Percentiles rank a stretch among this genome's conserved stretches.
Conservation (phyloP, 2,113 vertebrate species). For the Arothron firmamentum region DNA sequence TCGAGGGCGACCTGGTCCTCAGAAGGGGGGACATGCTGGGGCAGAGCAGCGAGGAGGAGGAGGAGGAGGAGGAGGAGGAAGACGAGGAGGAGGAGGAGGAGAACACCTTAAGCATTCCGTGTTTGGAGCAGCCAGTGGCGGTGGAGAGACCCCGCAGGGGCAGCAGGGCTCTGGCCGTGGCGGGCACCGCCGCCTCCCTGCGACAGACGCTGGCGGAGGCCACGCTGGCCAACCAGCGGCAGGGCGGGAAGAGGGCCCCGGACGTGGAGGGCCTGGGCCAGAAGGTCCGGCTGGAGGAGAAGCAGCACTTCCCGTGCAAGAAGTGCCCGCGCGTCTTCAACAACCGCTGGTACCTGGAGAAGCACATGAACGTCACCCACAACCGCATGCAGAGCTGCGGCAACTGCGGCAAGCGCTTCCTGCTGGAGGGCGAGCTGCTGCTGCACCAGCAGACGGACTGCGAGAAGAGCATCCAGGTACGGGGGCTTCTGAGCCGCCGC, state of each 20-base stretch:
- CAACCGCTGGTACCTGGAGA: constrained; percentile 97
- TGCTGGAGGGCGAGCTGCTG: constrained; percentile 91
- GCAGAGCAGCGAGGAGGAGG: constrained; percentile 69
- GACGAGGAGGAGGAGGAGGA: constrained; percentile 78
- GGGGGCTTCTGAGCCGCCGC: too few species aligned
- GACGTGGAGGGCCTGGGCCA: constrained; percentile 80
- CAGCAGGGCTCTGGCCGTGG: constrained; percentile 62
- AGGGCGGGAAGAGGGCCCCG: constrained; percentile 76
- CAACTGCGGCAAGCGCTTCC: constrained; percentile 91
- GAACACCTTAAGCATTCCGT: constrained; percentile 70
- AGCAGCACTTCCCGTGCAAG: constrained; percentile 90
- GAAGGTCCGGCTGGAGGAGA: constrained; percentile 93
- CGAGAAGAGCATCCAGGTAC: constrained; percentile 97
- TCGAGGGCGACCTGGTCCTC: constrained; percentile 67
- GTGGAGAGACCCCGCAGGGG: constrained; percentile 66
- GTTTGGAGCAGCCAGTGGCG: constrained; percentile 67
- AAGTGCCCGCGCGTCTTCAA: constrained; percentile 94
- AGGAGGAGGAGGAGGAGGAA: constrained; percentile 49
- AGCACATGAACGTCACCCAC: constrained; percentile 97
- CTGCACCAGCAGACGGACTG: constrained; percentile 96
- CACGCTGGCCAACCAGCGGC: constrained; percentile 57
- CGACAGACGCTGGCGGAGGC: constrained; percentile 71
- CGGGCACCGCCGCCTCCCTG: constrained; percentile 72
- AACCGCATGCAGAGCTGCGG: constrained; percentile 96
- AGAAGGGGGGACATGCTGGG: constrained; percentile 58